Evolutionary conservation across 1,140 invertebrate genomes (phyloP), one percentile per base, ranked within the genome.

Genomic region (Aphidius gifuensis): DNA sequence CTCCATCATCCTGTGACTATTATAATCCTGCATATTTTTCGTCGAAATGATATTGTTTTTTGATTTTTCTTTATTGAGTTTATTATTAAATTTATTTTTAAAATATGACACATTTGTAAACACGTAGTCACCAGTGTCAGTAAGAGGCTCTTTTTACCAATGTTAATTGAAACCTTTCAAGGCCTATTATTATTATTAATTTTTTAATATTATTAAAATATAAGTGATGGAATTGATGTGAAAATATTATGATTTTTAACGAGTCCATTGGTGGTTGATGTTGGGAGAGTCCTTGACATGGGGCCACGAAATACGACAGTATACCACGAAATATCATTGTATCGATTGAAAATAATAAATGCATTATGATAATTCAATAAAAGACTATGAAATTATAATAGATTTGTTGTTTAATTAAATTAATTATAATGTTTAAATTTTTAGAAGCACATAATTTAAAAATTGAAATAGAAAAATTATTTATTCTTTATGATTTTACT

Each of bases 321-420:
- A 80, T 79, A 80, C 79, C 72, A 80, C 71, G 73, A 73, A 67
- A 78, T 78, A 78, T 76, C 73, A 79, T 78, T 80, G 76, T 81
- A 81, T 78, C 72, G 68, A 78, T 74, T 79, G 69, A 32, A 32
- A 32, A 32, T 16, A 4, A 32, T 32, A 4, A 76, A 79, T 75
- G 68, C 70, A 77, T 80, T 78, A 80, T 78, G 74, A 76, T 80
- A 78, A 79, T 77, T 77, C 72, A 80, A 80, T 80, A 80, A 80
- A 80, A 78, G 68, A 73, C 74, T 77, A 71, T 74, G 74, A 77
- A 77, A 75, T 71, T 68, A 69, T 49, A 51, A 39, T 60, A 53
- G 4, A 32, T 55, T 32, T 44, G 40, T 47, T 42, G 60, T 64
- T 55, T 55, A 2, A 44, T 32, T 32, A 32, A 32, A 32, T 16